Evolutionary conservation across 2,113 vertebrate species (phyloP), one percentile per base, ranked within the genome.

Genomic region (Colaptes auratus): DNA sequence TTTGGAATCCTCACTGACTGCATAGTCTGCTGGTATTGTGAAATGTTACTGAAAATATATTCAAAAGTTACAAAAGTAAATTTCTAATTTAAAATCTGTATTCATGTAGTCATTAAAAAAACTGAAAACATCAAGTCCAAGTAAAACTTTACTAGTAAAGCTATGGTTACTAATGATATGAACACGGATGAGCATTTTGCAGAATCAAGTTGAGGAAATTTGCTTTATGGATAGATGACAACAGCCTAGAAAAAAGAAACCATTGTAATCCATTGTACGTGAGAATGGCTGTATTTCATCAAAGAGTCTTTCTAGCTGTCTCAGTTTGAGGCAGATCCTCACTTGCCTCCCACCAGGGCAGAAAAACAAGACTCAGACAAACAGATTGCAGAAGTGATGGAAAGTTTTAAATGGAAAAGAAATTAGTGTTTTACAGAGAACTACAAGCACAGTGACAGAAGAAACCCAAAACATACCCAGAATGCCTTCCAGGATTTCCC

Each of bases 41-140:
- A 82, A 86, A 46, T 85, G n/a, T 83, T 93, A 72, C 33, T 80
- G 39, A 33, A 84, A 95, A 94, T 58, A 76, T 3, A 19, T 83
- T 95, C 74, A 60, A 91, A 87, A 76, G 0, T 36, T 23, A 67
- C 7, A 72, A 72, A 70, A 71, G 33, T 46, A 35, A 35, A 35
- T 36, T 36, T 66, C 20, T 69, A 88, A 65, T 53, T 65, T 21
- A 78, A 55, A 89, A 85, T 80, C 28, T 82, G 91, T 72, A 82
- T 33, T 73, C 72, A 75, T n/a, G 69, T 17, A 61, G 81, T 60
- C 20, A 15, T 63, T 65, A 61, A 86, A 73, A 5, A 76, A 88
- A 90, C 9, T 44, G 8, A 63, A 36, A 8, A 4, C 19, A 9
- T 78, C 67, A 23, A 13, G 9, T 69, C 65, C 13, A 79, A 74